A percentile compares a stretch with the other conserved stretches of the same genome.
phyloP scores from a whole-genome alignment of 2,888 invertebrate genomes.

The Melieria picta region DNA sequence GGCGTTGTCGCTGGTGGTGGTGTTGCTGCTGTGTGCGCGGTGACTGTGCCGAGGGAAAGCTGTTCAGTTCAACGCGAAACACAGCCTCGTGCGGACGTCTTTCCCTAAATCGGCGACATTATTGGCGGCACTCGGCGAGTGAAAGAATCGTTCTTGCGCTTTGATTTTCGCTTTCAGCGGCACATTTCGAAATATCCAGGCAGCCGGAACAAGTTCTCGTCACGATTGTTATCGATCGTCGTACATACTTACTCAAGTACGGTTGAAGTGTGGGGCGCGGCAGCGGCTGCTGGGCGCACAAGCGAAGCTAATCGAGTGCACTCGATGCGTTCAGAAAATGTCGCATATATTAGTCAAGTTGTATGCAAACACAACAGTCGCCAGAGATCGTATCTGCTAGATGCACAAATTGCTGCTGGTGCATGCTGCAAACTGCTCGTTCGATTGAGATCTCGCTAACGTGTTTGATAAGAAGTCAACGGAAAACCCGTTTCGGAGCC shows the following conservation, averaged over 20 bases:
- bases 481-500: too few relatives aligned
- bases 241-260: not conserved
- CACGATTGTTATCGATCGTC: not conserved
- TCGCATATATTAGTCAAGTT: not conserved
- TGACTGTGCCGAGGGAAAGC: conserved; percentile 37
- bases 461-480: too few relatives aligned
- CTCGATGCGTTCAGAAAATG: not conserved
- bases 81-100: conserved; percentile 50
- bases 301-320: too few relatives aligned
- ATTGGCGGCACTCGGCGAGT: not conserved
- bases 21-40: too few relatives aligned
- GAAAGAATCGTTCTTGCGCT: conserved; percentile 1
- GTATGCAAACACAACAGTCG: not conserved
- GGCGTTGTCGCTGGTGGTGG: too few relatives aligned
- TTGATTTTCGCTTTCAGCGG: not conserved
- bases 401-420: conserved; percentile 18
- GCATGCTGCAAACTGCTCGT: not conserved
- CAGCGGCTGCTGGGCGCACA: too few relatives aligned
- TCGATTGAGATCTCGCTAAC: not conserved
- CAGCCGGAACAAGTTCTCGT: conserved; percentile 20
- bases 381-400: not conserved
- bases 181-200: not conserved
- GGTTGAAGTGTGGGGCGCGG: not conserved
- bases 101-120: not conserved
- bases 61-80: conserved; percentile 52